Evolutionary conservation across 2,888 invertebrate genomes (phyloP), one percentile per base, ranked within the genome.

Genomic region (Acrobasis consociella): DNA sequence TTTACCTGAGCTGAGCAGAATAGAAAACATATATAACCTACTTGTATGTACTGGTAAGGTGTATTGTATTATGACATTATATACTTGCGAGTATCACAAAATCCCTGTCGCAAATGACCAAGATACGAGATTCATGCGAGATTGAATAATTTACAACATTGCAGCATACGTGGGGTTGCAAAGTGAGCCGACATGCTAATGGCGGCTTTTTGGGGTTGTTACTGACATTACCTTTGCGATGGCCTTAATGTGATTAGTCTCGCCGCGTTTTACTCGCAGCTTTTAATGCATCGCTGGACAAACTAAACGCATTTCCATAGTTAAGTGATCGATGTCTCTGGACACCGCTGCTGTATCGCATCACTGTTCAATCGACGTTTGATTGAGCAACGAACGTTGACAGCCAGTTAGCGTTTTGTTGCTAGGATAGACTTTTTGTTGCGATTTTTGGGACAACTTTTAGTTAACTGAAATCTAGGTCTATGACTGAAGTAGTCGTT

Each of bases 181-280:
- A 67, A 67, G 74, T 69, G 66, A 61, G 73, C 76, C 75, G 78
- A 74, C 76, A 80, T 78, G 81, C 79, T 80, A 81, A 83, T 82
- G 81, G 79, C 72, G 75, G 85, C 81, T 82, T 86, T 85, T 84
- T 78, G 81, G 82, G 66, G 75, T 78, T 77, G 81, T 81, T 81
- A 80, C 79, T 76, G 69, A 77, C 77, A 82, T 82, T 87, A 85
- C 86, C 83, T 84, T 82, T 83, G 82, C 81, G 69, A 78, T 76
- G 77, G 80, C 73, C 72, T 83, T 90, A 87, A 90, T 86, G 81
- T 86, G 87, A 88, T 89, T 89, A 89, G 85, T 81, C 83, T 82
- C 80, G 80, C 77, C 76, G 74, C 76, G 75, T 74, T 77, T 75
- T 80, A 82, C 84, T 84, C 82, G 78, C 70, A 77, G 85, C 82